Percentiles rank a stretch among this genome's conserved stretches.
phyloP scores from a whole-genome alignment of 2,888 invertebrate species.

The Drosophila greeni region DNA sequence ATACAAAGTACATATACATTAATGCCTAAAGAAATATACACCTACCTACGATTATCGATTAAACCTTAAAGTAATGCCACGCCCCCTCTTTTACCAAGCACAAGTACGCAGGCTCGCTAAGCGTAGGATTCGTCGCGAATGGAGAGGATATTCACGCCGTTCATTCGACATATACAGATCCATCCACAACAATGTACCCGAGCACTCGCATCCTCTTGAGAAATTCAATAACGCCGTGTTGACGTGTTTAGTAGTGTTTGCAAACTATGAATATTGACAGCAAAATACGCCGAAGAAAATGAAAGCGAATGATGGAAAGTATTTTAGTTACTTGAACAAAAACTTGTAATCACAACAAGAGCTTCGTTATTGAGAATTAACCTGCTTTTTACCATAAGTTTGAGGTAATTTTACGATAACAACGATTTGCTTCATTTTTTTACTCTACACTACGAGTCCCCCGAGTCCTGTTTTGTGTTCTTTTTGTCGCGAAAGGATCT shows the following conservation, averaged over 20 bases:
- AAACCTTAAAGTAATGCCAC: slow-evolving; percentile 58
- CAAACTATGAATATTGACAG: slow-evolving; percentile 22
- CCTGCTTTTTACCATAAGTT: slow-evolving; percentile 35
- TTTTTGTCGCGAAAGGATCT: slow-evolving; percentile 62
- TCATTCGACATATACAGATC: slow-evolving; percentile 28
- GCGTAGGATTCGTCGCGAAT: slow-evolving; percentile 23
- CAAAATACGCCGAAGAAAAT: slow-evolving; percentile 36
- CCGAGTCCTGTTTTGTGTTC: slow-evolving; percentile 65
- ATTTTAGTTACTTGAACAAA: slow-evolving; percentile 43
- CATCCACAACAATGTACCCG: slow-evolving; percentile 32
- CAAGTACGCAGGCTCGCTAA: slow-evolving; percentile 49
- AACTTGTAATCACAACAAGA: slow-evolving; percentile 39
- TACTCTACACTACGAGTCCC: slow-evolving; percentile 25
- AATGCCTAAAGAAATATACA: slow-evolving; percentile 50
- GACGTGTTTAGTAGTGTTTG: slow-evolving; percentile 36
- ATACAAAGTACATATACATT: slow-evolving; percentile 61
- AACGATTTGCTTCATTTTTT: slow-evolving; percentile 29
- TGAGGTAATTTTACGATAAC: slow-evolving; percentile 45
- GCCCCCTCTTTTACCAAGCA: slow-evolving; percentile 41
- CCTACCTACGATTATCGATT: slow-evolving; percentile 68
- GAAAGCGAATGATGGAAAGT: slow-evolving; percentile 28
- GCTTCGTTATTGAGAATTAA: slow-evolving; percentile 51
- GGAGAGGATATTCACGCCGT: slow-evolving; percentile 35
- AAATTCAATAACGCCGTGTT: slow-evolving; percentile 32
- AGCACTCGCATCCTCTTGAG: slow-evolving; percentile 44